These are phyloP conservation scores for Gallirallus australis DNA, from an alignment of 2,797 vertebrate species.

Conservation along the genomic window DNA sequence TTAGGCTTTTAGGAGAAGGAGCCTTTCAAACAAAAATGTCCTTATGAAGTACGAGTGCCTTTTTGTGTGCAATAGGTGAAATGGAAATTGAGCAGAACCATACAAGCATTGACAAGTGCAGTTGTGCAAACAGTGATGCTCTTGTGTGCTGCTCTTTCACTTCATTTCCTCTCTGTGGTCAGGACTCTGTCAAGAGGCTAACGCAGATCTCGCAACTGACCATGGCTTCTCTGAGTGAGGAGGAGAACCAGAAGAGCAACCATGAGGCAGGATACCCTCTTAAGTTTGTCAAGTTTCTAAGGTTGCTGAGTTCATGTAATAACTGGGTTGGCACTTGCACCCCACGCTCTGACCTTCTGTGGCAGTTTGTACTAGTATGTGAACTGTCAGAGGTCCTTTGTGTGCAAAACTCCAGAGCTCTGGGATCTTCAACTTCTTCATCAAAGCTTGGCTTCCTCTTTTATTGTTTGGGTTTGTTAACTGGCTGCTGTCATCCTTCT, in stretches of 20 bases:
- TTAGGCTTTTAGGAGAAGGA: not conserved
- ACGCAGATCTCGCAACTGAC: not conserved
- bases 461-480: slow-evolving; percentile 37
- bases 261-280: not conserved
- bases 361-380: not conserved
- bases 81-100: not conserved
- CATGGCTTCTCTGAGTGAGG: not conserved
- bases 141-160: not conserved
- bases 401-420: not conserved
- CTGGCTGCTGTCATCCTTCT: not conserved
- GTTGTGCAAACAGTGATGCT: not conserved
- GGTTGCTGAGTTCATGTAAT: not conserved
- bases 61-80: not conserved
- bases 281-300: not conserved
- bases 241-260: not conserved
- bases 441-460: slow-evolving; percentile 26
- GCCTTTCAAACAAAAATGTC: not conserved
- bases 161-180: not conserved
- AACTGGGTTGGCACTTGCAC: not conserved
- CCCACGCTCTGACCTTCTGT: not conserved
- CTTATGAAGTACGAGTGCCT: not conserved
- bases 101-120: not conserved
- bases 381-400: not conserved
- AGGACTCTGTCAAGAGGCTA: not conserved
- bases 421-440: not conserved